A percentile compares a stretch with the other conserved stretches of the same genome.
These are phyloP conservation scores for Zaprionus ornatus DNA, from an alignment of 1,140 invertebrate species.

Conservation along the genomic window DNA sequence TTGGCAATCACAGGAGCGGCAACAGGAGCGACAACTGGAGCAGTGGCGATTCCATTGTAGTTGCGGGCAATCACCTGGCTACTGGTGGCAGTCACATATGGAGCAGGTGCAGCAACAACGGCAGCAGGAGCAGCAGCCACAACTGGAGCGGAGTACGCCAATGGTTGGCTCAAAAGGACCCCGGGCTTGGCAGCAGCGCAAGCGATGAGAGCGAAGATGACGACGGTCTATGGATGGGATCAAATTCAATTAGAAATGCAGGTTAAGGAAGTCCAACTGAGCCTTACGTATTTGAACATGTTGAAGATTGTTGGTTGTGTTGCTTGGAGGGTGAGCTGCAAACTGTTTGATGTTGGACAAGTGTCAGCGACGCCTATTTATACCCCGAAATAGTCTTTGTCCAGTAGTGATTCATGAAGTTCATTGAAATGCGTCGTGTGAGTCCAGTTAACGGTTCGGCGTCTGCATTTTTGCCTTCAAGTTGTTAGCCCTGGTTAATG, in stretches of 20 bases:
- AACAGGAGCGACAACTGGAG: constrained; percentile 63
- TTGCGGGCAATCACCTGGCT: constrained; percentile 84
- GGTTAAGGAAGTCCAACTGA: not conserved
- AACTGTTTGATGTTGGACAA: constrained; percentile 45
- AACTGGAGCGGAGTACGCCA: constrained; percentile 58
- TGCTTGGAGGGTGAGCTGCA: constrained; percentile 25
- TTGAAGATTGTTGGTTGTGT: constrained; percentile 32
- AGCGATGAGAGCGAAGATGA: constrained; percentile 74
- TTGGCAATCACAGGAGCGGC: constrained; percentile 47
- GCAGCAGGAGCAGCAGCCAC: constrained; percentile 71
- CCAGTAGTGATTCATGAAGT: constrained; percentile 40
- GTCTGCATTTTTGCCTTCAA: constrained; percentile 37
- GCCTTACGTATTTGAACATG: constrained; percentile 72
- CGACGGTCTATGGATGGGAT: constrained; percentile 53
- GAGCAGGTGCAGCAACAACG: constrained; percentile 66
- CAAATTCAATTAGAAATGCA: not conserved
- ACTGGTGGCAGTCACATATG: constrained; percentile 83
- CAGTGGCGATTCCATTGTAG: constrained; percentile 81
- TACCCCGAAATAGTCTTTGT: constrained; percentile 26
- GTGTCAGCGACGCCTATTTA: constrained; percentile 30
- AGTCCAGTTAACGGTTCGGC: constrained; percentile 23
- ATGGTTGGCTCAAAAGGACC: constrained; percentile 55
- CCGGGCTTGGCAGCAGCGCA: constrained; percentile 74
- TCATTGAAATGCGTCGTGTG: constrained; percentile 53
- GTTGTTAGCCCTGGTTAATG: constrained; percentile 29